These are phyloP conservation scores for Protophormia terraenovae DNA, from an alignment of 2,888 invertebrate genomes.

Conservation along the genomic window DNA sequence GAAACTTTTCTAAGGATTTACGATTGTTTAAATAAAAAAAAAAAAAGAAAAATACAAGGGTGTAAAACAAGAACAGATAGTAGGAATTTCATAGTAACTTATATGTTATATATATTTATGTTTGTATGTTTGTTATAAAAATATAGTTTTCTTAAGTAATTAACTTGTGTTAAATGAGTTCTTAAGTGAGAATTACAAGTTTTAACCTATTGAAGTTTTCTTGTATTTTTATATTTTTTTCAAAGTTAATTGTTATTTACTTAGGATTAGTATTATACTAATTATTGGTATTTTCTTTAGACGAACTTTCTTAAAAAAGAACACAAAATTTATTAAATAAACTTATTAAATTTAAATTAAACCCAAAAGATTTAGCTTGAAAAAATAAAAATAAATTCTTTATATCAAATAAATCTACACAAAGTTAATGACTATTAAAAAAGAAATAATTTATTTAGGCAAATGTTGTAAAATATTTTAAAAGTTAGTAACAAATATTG, in stretches of 20 bases:
- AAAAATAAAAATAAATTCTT: no score
- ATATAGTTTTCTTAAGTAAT: conserved; percentile 39
- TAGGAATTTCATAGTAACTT: neutral
- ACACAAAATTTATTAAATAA: no score
- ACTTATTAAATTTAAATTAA: no score
- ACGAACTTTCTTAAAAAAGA: neutral
- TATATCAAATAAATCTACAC: no score
- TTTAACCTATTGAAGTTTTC: neutral
- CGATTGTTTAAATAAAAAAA: no score
- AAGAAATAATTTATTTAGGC: no score
- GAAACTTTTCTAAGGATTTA: neutral
- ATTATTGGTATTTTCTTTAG: conserved; percentile 13
- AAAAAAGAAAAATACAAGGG: no score
- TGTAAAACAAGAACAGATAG: neutral
- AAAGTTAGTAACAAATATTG: no score
- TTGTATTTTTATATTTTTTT: neutral
- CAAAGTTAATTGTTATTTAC: conserved; percentile 40
- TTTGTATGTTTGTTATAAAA: neutral
- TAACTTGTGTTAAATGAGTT: conserved; percentile 60
- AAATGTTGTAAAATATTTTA: no score
- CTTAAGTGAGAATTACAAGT: conserved; percentile 56
- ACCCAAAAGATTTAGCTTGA: no score
- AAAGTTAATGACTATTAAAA: no score
- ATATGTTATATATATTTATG: neutral
- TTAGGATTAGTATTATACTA: conserved; percentile 21